These are phyloP conservation scores for Nothocercus julius DNA, from an alignment of 2,113 vertebrate species.

Conservation along the genomic window DNA sequence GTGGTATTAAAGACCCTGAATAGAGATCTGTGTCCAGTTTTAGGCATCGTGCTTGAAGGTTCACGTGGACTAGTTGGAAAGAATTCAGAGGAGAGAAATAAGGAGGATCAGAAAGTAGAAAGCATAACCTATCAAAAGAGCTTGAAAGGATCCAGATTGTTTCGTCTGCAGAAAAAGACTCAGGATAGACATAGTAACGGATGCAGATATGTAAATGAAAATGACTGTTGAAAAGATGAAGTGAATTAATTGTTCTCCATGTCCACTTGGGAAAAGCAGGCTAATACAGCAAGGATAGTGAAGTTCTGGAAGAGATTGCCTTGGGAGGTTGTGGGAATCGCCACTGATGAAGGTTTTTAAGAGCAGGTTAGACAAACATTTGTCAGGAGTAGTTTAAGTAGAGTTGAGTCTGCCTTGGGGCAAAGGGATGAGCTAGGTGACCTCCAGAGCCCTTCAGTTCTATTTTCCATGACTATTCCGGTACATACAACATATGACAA, in stretches of 20 bases:
- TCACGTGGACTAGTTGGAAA: neutral
- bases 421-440: neutral
- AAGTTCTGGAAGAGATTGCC: neutral
- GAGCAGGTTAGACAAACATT: neutral
- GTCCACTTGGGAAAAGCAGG: neutral
- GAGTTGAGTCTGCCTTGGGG: neutral
- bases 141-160: neutral
- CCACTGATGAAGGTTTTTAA: neutral
- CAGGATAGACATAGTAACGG: neutral
- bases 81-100: conserved; percentile 28
- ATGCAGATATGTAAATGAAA: neutral
- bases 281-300: neutral
- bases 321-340: neutral
- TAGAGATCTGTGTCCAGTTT: conserved; percentile 23
- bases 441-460: neutral
- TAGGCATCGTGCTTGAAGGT: conserved; percentile 8
- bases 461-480: neutral
- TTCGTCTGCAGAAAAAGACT: neutral
- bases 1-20: neutral
- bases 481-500: neutral
- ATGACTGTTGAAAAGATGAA: neutral
- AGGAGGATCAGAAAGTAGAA: conserved; percentile 30
- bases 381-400: neutral
- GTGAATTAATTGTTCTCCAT: neutral
- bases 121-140: neutral